These are phyloP conservation scores for Dromaius novaehollandiae DNA, from an alignment of 2,113 vertebrate species.

Conservation along the genomic window DNA sequence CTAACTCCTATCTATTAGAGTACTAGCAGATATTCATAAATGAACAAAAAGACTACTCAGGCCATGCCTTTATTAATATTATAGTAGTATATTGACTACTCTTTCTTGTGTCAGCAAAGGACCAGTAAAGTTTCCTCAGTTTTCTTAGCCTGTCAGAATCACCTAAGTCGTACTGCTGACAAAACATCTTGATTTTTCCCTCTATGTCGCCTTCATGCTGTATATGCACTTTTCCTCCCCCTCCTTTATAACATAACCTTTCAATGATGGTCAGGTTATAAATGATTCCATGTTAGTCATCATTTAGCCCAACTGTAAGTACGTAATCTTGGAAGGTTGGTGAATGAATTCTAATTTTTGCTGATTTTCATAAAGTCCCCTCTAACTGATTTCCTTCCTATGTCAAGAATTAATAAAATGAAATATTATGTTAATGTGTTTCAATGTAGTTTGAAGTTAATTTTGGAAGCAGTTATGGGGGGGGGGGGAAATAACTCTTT, in stretches of 20 bases:
- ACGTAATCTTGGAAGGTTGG: not conserved
- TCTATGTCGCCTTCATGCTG: not conserved
- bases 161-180: not conserved
- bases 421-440: too few relatives aligned
- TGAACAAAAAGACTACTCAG: not conserved
- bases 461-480: not conserved
- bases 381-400: too few relatives aligned
- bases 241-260: not conserved
- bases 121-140: not conserved
- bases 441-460: not conserved
- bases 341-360: not conserved
- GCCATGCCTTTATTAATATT: not conserved
- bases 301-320: not conserved
- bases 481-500: not conserved
- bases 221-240: not conserved
- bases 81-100: not conserved
- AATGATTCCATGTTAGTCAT: not conserved
- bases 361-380: not conserved
- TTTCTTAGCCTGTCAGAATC: not conserved
- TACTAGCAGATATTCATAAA: not conserved
- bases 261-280: not conserved
- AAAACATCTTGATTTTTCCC: not conserved
- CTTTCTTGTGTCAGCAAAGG: not conserved
- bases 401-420: not conserved
- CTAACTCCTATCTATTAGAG: not conserved